phyloP scores from a whole-genome alignment of 2,113 vertebrate genomes.

The Syngnathus typhle region DNA sequence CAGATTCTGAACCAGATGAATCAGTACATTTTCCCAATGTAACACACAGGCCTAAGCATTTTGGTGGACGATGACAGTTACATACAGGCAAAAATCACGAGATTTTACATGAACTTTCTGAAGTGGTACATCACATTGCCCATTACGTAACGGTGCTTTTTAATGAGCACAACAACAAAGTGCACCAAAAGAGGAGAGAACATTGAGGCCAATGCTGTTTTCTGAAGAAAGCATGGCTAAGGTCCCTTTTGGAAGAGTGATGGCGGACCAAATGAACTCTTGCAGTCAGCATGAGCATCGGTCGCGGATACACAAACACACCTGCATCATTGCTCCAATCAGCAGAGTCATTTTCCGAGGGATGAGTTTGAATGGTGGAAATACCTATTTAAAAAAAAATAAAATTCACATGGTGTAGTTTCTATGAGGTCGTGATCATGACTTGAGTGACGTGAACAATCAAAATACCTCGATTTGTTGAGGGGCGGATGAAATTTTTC shows the following conservation, averaged over 20 bases:
- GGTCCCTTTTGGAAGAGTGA: conserved; percentile 25
- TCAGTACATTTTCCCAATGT: not conserved
- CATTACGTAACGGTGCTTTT: conserved; percentile 16
- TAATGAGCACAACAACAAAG: conserved; percentile 16
- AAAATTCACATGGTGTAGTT: not conserved
- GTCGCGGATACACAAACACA: conserved; percentile 43
- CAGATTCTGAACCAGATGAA: too few species aligned
- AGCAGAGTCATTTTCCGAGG: conserved; percentile 86
- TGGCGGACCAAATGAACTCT: conserved; percentile 18
- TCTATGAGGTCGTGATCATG: not conserved
- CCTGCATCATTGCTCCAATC: conserved; percentile 87
- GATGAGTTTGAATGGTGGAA: conserved; percentile 85
- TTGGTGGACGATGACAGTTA: not conserved
- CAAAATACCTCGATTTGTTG: conserved; percentile 84
- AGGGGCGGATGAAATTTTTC: conserved; percentile 76
- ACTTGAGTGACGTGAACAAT: not conserved
- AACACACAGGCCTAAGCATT: not conserved
- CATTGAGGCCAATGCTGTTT: conserved; percentile 17
- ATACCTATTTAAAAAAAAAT: conserved; percentile 73
- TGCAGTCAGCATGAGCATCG: conserved; percentile 6
- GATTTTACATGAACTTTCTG: not conserved
- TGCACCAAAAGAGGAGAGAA: conserved; percentile 18
- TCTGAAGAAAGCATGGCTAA: conserved; percentile 22
- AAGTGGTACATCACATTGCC: not conserved
- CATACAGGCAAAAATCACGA: not conserved